These are phyloP conservation scores for Poecile montanus DNA, from an alignment of 2,797 vertebrate genomes.

Conservation along the genomic window DNA sequence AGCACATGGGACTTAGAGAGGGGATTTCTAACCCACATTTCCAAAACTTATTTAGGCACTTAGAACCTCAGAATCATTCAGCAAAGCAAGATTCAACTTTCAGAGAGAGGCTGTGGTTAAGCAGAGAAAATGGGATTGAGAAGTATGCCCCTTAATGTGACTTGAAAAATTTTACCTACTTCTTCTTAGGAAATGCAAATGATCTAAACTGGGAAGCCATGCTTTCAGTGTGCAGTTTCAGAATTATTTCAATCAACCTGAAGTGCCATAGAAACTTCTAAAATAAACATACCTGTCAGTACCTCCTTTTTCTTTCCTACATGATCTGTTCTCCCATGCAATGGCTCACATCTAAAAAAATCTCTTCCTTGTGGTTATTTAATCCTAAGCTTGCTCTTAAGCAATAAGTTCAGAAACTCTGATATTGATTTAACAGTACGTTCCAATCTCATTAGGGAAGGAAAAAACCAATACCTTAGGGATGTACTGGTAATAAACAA, in stretches of 20 bases:
- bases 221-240: neutral
- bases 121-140: neutral
- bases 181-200: neutral
- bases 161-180: neutral
- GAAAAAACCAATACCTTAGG: neutral
- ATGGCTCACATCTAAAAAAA: neutral
- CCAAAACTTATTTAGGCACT: neutral
- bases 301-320: neutral
- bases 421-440: neutral
- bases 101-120: neutral
- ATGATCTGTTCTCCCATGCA: neutral
- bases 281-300: neutral
- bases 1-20: neutral
- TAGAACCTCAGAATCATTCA: neutral
- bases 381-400: neutral
- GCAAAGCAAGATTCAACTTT: neutral
- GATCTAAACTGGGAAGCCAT: neutral
- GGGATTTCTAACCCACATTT: neutral
- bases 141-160: neutral
- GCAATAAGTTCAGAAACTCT: neutral
- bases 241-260: neutral
- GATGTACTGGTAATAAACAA: neutral
- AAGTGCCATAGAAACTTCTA: neutral
- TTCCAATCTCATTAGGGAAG: neutral
- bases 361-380: neutral